Percentiles rank a stretch among this genome's conserved stretches.
phyloP scores from a whole-genome alignment of 2,888 invertebrate species.

The Tenthredo mesomela region DNA sequence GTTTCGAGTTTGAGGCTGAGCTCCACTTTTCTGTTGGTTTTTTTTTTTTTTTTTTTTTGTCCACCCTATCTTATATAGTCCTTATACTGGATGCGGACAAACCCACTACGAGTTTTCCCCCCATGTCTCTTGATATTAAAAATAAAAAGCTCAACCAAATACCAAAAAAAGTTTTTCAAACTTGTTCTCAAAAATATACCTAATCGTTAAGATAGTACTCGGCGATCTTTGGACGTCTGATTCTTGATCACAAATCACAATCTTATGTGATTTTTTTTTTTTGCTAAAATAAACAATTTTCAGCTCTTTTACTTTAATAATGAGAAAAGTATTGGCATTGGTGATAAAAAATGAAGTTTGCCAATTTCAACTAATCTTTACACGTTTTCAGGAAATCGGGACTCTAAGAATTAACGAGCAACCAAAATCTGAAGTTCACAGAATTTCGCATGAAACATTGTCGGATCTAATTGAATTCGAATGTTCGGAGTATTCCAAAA shows the following conservation, averaged over 20 bases:
- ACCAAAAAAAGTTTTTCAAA: neutral
- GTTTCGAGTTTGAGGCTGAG: constrained; percentile 28
- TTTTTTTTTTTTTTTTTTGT: neutral
- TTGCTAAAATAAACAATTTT: too few species aligned
- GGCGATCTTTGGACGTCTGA: neutral
- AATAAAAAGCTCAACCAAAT: constrained; percentile 16
- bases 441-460: too few species aligned
- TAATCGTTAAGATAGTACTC: neutral
- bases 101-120: neutral
- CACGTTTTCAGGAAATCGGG: too few species aligned
- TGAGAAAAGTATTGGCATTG: too few species aligned
- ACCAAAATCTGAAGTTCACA: too few species aligned
- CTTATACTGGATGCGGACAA: neutral
- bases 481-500: too few species aligned
- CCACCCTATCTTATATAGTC: neutral
- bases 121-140: neutral
- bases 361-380: too few species aligned
- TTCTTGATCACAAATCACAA: neutral
- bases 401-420: too few species aligned
- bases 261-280: too few species aligned
- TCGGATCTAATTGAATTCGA: too few species aligned
- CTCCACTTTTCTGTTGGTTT: constrained; percentile 12
- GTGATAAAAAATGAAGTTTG: too few species aligned
- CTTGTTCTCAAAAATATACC: neutral
- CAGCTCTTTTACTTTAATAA: too few species aligned